Conservation (phyloP, 2,888 invertebrate species). For the Amiota communis region DNA sequence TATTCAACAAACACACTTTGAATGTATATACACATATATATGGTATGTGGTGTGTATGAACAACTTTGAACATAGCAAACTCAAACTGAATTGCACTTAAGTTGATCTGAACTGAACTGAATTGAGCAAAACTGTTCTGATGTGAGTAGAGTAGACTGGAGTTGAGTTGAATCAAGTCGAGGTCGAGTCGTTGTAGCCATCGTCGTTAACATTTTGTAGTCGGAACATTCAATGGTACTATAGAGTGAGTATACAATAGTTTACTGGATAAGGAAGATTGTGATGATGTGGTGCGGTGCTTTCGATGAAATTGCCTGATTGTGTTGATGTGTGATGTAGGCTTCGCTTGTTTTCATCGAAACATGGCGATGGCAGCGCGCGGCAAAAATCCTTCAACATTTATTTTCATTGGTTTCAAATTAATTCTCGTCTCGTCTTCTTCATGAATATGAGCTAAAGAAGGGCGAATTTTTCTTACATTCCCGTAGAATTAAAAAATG, state of each 20-base stretch:
- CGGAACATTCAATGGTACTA: too few relatives aligned
- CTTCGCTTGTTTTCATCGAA: conserved; percentile 64
- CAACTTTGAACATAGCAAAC: conserved; percentile 9
- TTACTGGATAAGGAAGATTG: too few relatives aligned
- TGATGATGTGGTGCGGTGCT: conserved; percentile 40
- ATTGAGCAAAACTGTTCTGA: background rate
- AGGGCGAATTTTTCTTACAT: background rate
- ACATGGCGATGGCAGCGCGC: conserved; percentile 35
- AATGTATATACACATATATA: conserved; percentile 38
- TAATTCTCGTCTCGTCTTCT: conserved; percentile 13
- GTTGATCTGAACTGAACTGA: conserved; percentile 17
- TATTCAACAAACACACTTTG: conserved; percentile 61
- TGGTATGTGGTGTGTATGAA: background rate
- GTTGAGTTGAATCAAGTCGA: too few relatives aligned
- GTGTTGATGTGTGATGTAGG: conserved; percentile 72
- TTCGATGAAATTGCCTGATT: conserved; percentile 71
- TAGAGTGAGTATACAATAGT: too few relatives aligned
- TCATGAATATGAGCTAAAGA: background rate
- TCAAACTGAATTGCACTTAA: background rate
- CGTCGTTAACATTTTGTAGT: too few relatives aligned
- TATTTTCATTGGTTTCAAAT: conserved; percentile 29
- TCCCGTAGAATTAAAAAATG: too few relatives aligned
- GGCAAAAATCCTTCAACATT: conserved; percentile 31
- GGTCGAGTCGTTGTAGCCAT: too few relatives aligned
- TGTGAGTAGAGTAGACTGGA: conserved; percentile 1